Evolutionary conservation across 1,140 invertebrate species (phyloP).

Genomic region (Eumaeus atala): DNA sequence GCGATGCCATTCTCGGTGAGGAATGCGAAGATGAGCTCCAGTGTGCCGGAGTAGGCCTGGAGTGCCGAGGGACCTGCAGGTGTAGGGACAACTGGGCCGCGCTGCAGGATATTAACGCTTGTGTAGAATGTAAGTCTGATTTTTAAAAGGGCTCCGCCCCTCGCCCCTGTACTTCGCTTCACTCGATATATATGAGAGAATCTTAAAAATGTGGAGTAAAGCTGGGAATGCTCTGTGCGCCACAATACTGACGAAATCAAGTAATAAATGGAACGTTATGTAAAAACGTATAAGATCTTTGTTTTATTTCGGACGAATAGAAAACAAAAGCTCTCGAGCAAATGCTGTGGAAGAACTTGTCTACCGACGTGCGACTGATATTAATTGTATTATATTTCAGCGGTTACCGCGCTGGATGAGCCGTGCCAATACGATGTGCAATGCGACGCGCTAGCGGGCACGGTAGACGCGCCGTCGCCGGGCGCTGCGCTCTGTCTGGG

Average conservation of each 20-base stretch:
- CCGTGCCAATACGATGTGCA: constrained; percentile 60
- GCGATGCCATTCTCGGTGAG: constrained; percentile 59
- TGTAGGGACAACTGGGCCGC: constrained; percentile 59
- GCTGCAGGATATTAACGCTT: constrained; percentile 49
- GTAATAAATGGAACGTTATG: too few species aligned
- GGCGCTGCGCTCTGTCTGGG: constrained; percentile 52
- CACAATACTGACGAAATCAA: too few species aligned
- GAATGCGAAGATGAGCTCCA: constrained; percentile 65
- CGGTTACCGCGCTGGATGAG: constrained; percentile 46
- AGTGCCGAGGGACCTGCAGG: constrained; percentile 58
- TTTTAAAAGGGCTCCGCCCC: not conserved
- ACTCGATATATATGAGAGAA: too few species aligned
- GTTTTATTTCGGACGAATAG: too few species aligned
- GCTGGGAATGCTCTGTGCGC: too few species aligned
- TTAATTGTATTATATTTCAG: constrained; percentile 27
- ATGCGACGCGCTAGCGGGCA: constrained; percentile 45
- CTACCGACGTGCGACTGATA: too few species aligned
- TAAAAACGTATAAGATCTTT: too few species aligned
- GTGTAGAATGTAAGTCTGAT: constrained; percentile 55
- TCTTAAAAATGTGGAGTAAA: too few species aligned
- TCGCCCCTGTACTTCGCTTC: too few species aligned
- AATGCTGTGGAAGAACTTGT: not conserved
- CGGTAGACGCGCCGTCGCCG: constrained; percentile 33
- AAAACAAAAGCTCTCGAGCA: not conserved
- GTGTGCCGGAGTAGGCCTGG: constrained; percentile 56